phyloP scores from a whole-genome alignment of 1,140 invertebrate species.

The Mactra quadrangularis region DNA sequence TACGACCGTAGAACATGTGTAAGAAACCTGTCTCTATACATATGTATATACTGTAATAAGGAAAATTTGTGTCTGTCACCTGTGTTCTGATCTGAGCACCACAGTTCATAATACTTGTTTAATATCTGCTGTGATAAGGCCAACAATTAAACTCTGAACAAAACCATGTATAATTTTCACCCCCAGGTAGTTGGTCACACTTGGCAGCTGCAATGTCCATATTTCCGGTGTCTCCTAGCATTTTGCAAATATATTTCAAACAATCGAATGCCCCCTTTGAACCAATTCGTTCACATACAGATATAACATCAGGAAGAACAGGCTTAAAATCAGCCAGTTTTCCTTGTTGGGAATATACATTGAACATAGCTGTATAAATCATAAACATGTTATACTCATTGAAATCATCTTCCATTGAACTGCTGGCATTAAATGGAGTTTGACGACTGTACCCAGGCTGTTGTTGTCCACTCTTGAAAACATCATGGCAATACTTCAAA shows the following conservation, averaged over 20 bases:
- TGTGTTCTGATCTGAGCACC: too few species aligned
- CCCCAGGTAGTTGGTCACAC: neutral
- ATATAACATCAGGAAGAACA: neutral
- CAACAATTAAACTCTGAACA: too few species aligned
- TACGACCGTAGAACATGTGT: too few species aligned
- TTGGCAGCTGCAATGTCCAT: neutral
- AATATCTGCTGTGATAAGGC: too few species aligned
- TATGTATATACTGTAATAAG: too few species aligned
- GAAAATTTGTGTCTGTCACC: too few species aligned
- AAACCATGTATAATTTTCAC: too few species aligned
- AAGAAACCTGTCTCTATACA: too few species aligned
- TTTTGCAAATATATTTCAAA: neutral
- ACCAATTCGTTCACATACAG: neutral
- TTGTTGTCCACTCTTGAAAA: neutral
- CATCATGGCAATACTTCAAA: conserved; percentile 27
- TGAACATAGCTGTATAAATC: conserved; percentile 10
- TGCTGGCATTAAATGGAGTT: too few species aligned
- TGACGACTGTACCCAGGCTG: too few species aligned
- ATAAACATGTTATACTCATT: neutral
- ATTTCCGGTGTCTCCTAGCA: neutral
- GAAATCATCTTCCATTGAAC: neutral
- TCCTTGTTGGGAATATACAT: neutral
- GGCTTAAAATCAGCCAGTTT: neutral
- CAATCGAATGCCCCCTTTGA: neutral
- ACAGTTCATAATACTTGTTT: too few species aligned